A percentile compares a stretch with the other conserved stretches of the same genome.
Conservation (phyloP, 2,113 vertebrate species). For the Thalassarche chlororhynchos region DNA sequence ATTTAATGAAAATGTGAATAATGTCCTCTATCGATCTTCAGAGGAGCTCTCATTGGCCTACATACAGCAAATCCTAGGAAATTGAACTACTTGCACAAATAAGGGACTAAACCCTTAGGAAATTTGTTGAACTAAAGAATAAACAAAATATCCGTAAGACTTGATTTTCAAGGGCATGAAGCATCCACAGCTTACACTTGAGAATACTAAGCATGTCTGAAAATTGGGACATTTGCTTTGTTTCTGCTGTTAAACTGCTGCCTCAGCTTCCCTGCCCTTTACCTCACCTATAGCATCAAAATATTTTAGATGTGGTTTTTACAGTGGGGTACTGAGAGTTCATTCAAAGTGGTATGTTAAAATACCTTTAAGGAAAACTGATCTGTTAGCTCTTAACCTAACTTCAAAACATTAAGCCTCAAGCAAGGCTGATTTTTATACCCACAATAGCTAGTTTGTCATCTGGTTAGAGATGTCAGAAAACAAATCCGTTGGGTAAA, state of each 20-base stretch:
- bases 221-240: not conserved
- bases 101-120: not conserved
- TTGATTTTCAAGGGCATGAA: constrained; percentile 14
- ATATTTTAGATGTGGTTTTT: not conserved
- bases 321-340: not conserved
- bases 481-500: not conserved
- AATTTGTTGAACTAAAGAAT: not conserved
- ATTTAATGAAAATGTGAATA: not conserved
- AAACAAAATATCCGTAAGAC: constrained; percentile 1
- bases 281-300: not conserved
- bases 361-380: not conserved
- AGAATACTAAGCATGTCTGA: not conserved
- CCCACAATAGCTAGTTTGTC: not conserved
- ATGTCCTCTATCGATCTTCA: not conserved
- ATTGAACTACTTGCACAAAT: not conserved
- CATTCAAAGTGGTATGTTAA: not conserved
- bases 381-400: not conserved
- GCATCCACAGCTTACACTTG: not conserved
- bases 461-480: not conserved
- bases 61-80: not conserved
- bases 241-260: not conserved
- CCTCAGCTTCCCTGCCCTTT: not conserved
- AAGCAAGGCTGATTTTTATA: not conserved
- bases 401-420: not conserved
- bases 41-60: not conserved